Conservation (phyloP, 2,888 invertebrate genomes). For the Andrena dorsata region DNA sequence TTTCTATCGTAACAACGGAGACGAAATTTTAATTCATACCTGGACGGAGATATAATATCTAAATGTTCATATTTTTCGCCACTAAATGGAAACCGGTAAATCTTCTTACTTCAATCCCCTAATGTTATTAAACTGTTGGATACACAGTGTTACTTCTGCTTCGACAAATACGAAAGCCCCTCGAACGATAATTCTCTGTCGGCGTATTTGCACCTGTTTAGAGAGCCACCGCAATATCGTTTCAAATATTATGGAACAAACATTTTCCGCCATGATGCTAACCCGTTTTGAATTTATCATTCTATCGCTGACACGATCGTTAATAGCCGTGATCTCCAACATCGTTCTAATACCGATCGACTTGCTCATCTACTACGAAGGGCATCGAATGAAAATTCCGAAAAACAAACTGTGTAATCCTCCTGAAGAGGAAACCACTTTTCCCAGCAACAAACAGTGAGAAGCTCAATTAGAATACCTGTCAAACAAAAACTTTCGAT, state of each 20-base stretch:
- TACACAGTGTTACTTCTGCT: constrained; percentile 8
- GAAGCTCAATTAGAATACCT: not conserved
- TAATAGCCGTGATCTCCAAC: constrained; percentile 1
- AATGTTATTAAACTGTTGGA: constrained; percentile 27
- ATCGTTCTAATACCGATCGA: not conserved
- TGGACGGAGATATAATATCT: not conserved
- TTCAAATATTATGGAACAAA: constrained; percentile 57
- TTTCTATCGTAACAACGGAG: too few relatives aligned
- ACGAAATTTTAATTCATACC: not conserved
- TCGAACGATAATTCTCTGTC: constrained; percentile 30
- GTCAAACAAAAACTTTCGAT: too few relatives aligned
- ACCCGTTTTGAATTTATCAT: constrained; percentile 5
- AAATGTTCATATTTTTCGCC: constrained; percentile 5
- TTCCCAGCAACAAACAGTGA: not conserved
- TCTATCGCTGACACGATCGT: constrained; percentile 1
- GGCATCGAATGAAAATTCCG: not conserved
- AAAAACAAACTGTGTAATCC: constrained; percentile 11
- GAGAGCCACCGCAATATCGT: constrained; percentile 19
- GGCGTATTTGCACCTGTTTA: constrained; percentile 25
- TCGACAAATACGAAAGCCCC: constrained; percentile 16
- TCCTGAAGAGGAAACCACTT: not conserved
- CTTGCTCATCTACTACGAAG: constrained; percentile 5
- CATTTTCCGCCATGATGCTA: constrained; percentile 49
- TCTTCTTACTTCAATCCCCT: constrained; percentile 24
- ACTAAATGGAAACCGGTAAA: constrained; percentile 2